A percentile compares a stretch with the other conserved stretches of the same genome.
phyloP scores from a whole-genome alignment of 2,797 vertebrate genomes.

The Falco concolor region DNA sequence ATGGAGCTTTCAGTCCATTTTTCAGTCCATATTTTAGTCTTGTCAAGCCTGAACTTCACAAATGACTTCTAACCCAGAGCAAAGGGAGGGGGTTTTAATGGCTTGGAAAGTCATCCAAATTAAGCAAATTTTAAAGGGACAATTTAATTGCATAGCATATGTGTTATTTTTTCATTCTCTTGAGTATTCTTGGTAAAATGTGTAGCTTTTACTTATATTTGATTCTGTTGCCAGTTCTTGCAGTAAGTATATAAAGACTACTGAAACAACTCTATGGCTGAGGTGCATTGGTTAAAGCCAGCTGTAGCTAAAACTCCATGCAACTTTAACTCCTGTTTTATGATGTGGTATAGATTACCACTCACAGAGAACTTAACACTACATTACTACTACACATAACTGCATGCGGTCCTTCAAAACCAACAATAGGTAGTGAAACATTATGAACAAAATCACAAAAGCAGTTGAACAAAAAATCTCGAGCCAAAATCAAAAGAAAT shows the following conservation, averaged over 20 bases:
- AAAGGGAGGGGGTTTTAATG: not conserved
- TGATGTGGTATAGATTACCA: not conserved
- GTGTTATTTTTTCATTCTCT: not conserved
- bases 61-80: not conserved
- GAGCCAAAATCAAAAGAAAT: not conserved
- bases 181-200: not conserved
- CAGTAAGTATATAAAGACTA: not conserved
- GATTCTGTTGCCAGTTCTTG: not conserved
- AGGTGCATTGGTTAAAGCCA: not conserved
- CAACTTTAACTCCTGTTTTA: not conserved
- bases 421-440: not conserved
- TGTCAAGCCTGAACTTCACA: not conserved
- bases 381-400: not conserved
- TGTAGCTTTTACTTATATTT: not conserved
- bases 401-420: not conserved
- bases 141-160: not conserved
- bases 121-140: not conserved
- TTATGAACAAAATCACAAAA: not conserved
- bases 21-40: not conserved
- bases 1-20: not conserved
- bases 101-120: not conserved
- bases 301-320: not conserved
- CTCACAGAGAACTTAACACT: not conserved
- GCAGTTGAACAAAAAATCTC: not conserved
- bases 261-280: not conserved